phyloP scores from a whole-genome alignment of 2,888 invertebrate species.

The Andrena camellia region DNA sequence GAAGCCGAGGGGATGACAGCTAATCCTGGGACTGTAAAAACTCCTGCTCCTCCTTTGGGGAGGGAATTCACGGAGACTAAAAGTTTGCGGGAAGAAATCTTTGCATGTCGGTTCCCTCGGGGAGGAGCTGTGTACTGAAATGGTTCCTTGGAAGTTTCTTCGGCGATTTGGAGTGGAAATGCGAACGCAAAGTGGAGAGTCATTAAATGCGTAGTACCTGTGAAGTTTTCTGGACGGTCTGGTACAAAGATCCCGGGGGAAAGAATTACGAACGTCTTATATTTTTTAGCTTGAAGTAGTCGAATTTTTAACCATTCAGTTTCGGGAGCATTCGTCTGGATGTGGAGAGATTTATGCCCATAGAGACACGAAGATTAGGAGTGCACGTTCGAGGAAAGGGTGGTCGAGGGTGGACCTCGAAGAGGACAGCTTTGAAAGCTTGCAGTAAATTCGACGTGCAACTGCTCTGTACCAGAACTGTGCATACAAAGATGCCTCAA shows the following conservation, averaged over 20 bases:
- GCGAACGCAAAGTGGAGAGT: neutral
- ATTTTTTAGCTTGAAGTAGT: no score
- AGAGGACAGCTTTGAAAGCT: no score
- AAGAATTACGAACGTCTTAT: neutral
- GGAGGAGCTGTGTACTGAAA: slow-evolving; percentile 10
- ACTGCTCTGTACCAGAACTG: no score
- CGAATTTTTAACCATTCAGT: no score
- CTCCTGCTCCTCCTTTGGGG: neutral
- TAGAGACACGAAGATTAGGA: no score
- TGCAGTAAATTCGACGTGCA: no score
- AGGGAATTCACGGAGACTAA: slow-evolving; percentile 6
- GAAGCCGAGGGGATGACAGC: neutral
- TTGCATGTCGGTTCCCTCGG: neutral
- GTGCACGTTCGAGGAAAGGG: no score
- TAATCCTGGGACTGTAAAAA: neutral
- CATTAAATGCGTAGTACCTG: neutral
- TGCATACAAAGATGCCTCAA: no score
- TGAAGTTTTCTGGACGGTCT: neutral
- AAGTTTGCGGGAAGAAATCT: slow-evolving; percentile 17
- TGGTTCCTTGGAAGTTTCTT: neutral
- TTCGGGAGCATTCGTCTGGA: no score
- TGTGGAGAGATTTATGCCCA: no score
- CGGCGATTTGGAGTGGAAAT: neutral
- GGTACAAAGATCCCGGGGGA: neutral
- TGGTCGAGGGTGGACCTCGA: no score